Percentiles rank a stretch among this genome's conserved stretches.
These are phyloP conservation scores for Perdita meconis DNA, from an alignment of 2,888 invertebrate genomes.

Conservation along the genomic window DNA sequence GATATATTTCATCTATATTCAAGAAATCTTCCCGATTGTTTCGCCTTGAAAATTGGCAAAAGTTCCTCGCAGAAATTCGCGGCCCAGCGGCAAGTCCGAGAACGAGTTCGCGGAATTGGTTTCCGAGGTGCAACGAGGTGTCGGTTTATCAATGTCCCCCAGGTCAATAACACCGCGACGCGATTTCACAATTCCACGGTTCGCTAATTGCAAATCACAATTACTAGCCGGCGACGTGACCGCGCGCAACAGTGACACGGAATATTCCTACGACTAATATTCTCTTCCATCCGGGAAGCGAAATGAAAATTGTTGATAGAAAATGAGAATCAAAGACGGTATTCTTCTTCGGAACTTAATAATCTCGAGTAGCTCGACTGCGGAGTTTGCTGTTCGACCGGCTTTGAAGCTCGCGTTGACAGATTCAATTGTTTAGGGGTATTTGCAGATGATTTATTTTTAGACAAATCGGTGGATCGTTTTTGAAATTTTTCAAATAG, in stretches of 20 bases:
- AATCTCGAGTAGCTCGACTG: no score
- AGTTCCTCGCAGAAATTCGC: constrained; percentile 3
- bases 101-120: constrained; percentile 36
- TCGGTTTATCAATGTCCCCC: constrained; percentile 67
- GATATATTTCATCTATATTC: no score
- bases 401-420: no score
- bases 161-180: constrained; percentile 80
- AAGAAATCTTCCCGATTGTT: no score
- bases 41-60: no score
- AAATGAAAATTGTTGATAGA: background rate
- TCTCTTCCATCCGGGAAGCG: background rate
- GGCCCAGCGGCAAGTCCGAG: background rate
- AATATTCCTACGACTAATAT: constrained; percentile 24
- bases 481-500: no score
- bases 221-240: constrained; percentile 62
- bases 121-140: constrained; percentile 51
- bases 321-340: background rate
- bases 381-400: no score
- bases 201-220: constrained; percentile 80
- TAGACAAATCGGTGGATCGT: no score
- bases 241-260: constrained; percentile 25
- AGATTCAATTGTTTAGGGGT: no score
- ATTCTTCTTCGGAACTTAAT: no score
- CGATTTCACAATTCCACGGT: constrained; percentile 81
- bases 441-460: no score